Conservation (phyloP, 2,113 vertebrate genomes). For the Hymenochirus boettgeri region DNA sequence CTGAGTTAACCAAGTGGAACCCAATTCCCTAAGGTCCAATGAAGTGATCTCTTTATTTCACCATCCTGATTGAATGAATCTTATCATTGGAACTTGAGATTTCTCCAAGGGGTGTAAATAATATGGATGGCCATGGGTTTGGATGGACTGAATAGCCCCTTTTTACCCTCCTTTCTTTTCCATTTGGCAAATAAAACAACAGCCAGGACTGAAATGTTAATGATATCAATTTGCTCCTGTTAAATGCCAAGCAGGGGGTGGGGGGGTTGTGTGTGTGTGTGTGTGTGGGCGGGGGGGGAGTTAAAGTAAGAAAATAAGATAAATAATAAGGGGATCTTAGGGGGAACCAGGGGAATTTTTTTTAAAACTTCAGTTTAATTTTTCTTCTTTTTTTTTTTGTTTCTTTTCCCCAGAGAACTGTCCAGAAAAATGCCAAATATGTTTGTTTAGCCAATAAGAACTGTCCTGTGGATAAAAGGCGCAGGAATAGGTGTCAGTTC, state of each 20-base stretch:
- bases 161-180: constrained; percentile 65
- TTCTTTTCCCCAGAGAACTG: too few relatives aligned
- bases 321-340: too few relatives aligned
- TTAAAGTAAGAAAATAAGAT: too few relatives aligned
- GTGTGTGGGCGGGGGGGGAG: too few relatives aligned
- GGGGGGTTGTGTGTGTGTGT: too few relatives aligned
- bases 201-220: too few relatives aligned
- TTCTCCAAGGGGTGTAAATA: constrained; percentile 80
- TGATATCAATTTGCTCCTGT: too few relatives aligned
- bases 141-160: constrained; percentile 84
- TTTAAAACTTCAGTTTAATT: too few relatives aligned
- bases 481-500: constrained; percentile 91
- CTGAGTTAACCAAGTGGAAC: constrained; percentile 75
- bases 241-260: too few relatives aligned
- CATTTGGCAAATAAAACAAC: too few relatives aligned
- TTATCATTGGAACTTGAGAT: constrained; percentile 72
- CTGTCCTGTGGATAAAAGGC: constrained; percentile 95
- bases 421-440: constrained; percentile 98
- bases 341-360: too few relatives aligned
- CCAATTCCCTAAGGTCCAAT: constrained; percentile 79
- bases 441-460: constrained; percentile 98
- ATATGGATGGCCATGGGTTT: constrained; percentile 91
- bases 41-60: constrained; percentile 80
- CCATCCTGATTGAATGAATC: constrained; percentile 81
- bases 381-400: too few relatives aligned